Evolutionary conservation across 2,888 invertebrate genomes (phyloP), one percentile per base, ranked within the genome.

Genomic region (Drosophila fungiperda): DNA sequence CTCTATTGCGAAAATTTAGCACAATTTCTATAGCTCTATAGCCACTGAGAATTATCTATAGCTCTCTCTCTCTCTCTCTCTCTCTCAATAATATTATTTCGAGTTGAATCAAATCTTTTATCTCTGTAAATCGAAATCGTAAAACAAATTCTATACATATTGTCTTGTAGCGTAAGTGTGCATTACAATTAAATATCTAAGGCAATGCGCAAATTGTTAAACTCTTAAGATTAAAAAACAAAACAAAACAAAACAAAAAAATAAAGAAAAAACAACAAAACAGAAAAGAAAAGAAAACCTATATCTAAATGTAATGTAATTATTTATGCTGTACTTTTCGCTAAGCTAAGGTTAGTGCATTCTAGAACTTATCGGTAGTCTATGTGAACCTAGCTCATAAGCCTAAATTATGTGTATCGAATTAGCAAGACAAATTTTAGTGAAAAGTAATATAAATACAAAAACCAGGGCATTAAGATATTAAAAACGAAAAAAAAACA

Each of bases 301-400:
- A 72, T 57, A 72, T 52, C 42, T 82, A 83, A 81, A 83, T 73
- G 71, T 84, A 82, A 82, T 83, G 87, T 90, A 88, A 81, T 83
- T 84, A 81, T 83, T 90, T 88, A 90, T 90, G 87, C 80, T 89
- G 83, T 87, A 83, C 78, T 81, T 81, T 82, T 82, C 71, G 79
- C 84, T 87, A 89, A 90, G 91, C 87, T 92, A 92, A 92, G 92
- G 92, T 92, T 92, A 92, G 92, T 92, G 92, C 92, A 92, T 92
- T 92, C 91, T 82, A 85, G 86, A 85, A 89, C 73, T 67, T 87
- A 87, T 87, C 88, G 78, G 77, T 87, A 87, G 88, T 80, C 71
- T 89, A 87, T 80, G 84, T 87, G 78, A 87, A 82, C 81, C 53
- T 87, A 87, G 83, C 42, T 62, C 33, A 61, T 87, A 89, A 86